These are phyloP conservation scores for Epinephelus awoara DNA, from an alignment of 2,797 vertebrate genomes.

Conservation along the genomic window DNA sequence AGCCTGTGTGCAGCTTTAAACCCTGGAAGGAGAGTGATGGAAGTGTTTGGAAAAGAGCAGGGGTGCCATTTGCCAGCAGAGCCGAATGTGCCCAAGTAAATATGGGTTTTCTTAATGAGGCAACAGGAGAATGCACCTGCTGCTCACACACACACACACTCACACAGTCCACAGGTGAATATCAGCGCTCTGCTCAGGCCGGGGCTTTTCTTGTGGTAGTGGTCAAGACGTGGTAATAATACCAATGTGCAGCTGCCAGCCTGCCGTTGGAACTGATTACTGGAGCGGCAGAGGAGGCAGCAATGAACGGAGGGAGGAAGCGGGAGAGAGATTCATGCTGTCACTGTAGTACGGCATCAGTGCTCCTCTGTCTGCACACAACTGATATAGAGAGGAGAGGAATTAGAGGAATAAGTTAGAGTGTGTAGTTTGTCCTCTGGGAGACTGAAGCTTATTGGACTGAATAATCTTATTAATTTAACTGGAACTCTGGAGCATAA, in stretches of 20 bases:
- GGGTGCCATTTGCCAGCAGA: constrained; percentile 55
- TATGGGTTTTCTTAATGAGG: constrained; percentile 78
- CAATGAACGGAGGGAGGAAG: neutral
- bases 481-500: constrained; percentile 13
- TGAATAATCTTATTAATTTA: constrained; percentile 35
- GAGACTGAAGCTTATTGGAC: constrained; percentile 1
- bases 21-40: constrained; percentile 17
- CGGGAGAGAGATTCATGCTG: constrained; percentile 2
- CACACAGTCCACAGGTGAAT: constrained; percentile 58
- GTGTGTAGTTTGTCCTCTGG: constrained; percentile 14
- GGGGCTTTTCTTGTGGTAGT: constrained; percentile 30
- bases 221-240: constrained; percentile 70
- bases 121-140: constrained; percentile 62
- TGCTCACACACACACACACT: constrained; percentile 37
- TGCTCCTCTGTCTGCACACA: constrained; percentile 27
- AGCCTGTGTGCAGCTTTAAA: constrained; percentile 23
- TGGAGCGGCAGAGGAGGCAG: constrained; percentile 27
- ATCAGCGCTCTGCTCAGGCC: constrained; percentile 21
- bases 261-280: constrained; percentile 41
- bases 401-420: neutral
- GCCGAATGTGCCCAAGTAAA: constrained; percentile 65
- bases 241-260: constrained; percentile 76
- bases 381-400: constrained; percentile 8
- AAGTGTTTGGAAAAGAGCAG: constrained; percentile 57
- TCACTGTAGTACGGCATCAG: constrained; percentile 21